These are phyloP conservation scores for Achroia grisella DNA, from an alignment of 1,140 invertebrate species.

Conservation along the genomic window DNA sequence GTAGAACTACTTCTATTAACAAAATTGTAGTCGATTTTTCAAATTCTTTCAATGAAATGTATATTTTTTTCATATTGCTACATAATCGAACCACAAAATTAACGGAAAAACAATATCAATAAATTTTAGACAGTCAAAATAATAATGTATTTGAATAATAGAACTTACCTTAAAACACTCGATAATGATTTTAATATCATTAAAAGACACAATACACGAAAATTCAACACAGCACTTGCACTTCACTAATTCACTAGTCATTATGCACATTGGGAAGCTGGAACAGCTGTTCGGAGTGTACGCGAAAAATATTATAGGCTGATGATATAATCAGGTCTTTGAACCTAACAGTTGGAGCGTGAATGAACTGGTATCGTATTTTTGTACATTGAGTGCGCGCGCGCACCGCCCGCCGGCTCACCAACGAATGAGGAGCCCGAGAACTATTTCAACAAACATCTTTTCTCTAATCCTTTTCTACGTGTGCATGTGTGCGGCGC, in stretches of 20 bases:
- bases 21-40: too few species aligned
- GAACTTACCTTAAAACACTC: neutral
- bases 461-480: constrained; percentile 64
- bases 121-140: too few species aligned
- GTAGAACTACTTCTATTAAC: too few species aligned
- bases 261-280: constrained; percentile 1
- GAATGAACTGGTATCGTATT: constrained; percentile 43
- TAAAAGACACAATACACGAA: constrained; percentile 6
- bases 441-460: constrained; percentile 63
- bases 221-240: constrained; percentile 5
- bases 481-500: constrained; percentile 43
- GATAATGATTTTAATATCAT: too few species aligned
- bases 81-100: too few species aligned
- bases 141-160: too few species aligned
- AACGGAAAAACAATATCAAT: too few species aligned
- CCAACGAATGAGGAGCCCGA: constrained; percentile 54
- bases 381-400: constrained; percentile 42
- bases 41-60: too few species aligned
- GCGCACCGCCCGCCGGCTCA: constrained; percentile 34
- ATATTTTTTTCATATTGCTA: too few species aligned
- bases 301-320: constrained; percentile 32
- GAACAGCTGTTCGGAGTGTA: constrained; percentile 54
- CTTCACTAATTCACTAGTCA: neutral
- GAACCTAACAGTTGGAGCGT: constrained; percentile 40
- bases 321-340: constrained; percentile 36